Evolutionary conservation across 2,113 vertebrate genomes (phyloP).

Genomic region (Enhydra lutris): DNA sequence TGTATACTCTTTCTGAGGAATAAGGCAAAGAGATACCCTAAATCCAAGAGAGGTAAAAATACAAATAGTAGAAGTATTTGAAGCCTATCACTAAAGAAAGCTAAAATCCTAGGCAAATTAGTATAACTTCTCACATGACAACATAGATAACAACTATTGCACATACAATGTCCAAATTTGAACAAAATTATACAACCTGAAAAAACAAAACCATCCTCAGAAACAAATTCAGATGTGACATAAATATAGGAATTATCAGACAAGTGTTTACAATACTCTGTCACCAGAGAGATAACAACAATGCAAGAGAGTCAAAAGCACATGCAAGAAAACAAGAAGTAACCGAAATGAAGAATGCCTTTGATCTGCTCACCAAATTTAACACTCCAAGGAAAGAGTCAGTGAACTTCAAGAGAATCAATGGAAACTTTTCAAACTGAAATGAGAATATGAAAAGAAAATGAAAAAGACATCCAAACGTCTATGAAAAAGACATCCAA

Average conservation of each 20-base stretch:
- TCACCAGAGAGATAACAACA: background rate
- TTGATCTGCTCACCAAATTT: background rate
- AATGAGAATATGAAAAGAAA: background rate
- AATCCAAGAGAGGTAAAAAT: background rate
- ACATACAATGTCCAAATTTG: background rate
- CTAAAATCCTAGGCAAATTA: background rate
- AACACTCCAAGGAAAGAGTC: background rate
- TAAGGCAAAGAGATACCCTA: background rate
- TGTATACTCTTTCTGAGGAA: background rate
- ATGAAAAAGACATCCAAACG: too few species aligned
- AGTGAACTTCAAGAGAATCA: background rate
- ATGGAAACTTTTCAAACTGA: background rate
- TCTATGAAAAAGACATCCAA: too few species aligned
- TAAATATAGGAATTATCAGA: background rate
- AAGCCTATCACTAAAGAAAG: background rate
- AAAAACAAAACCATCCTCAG: background rate
- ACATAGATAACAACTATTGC: background rate
- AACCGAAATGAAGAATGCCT: background rate
- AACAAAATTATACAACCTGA: background rate
- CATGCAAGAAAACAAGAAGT: background rate
- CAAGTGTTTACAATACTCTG: background rate
- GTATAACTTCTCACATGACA: background rate
- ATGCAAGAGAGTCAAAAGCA: background rate
- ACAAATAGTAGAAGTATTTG: background rate
- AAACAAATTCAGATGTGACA: background rate